Evolutionary conservation across 2,113 vertebrate genomes (phyloP).

Genomic region (Butorides virescens): DNA sequence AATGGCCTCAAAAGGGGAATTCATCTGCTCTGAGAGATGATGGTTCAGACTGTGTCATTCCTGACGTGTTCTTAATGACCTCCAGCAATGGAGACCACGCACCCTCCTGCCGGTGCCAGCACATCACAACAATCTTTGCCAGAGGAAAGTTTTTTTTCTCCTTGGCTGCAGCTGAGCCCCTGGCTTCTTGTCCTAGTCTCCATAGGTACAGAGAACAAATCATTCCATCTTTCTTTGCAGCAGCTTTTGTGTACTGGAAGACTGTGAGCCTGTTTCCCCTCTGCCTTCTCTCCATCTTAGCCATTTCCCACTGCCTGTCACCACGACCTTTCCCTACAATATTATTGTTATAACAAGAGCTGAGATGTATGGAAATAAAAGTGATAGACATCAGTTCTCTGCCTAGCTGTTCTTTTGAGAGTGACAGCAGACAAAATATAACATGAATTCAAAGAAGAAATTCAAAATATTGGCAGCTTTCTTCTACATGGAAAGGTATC

Average conservation of each 20-base stretch:
- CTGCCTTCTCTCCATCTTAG: not conserved
- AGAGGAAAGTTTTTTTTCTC: not conserved
- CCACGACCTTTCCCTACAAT: not conserved
- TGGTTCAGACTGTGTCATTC: not conserved
- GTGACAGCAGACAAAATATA: not conserved
- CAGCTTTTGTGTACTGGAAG: not conserved
- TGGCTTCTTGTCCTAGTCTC: not conserved
- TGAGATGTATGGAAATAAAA: not conserved
- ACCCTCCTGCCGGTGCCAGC: not conserved
- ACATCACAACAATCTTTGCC: not conserved
- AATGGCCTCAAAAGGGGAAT: not conserved
- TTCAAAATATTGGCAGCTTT: not conserved
- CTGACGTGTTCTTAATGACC: not conserved
- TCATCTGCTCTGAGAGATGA: not conserved
- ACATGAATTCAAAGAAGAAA: not conserved
- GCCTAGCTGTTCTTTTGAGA: not conserved
- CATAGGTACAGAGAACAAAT: not conserved
- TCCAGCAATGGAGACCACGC: not conserved
- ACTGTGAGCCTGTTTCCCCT: not conserved
- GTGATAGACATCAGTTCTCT: not conserved
- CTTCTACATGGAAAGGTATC: not conserved
- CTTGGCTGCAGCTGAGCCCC: not conserved
- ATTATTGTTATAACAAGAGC: not conserved
- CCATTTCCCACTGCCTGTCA: not conserved
- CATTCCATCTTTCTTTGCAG: not conserved